A percentile compares a stretch with the other conserved stretches of the same genome.
Conservation (phyloP, 1,140 invertebrate genomes). For the Lordiphosa collinella region DNA sequence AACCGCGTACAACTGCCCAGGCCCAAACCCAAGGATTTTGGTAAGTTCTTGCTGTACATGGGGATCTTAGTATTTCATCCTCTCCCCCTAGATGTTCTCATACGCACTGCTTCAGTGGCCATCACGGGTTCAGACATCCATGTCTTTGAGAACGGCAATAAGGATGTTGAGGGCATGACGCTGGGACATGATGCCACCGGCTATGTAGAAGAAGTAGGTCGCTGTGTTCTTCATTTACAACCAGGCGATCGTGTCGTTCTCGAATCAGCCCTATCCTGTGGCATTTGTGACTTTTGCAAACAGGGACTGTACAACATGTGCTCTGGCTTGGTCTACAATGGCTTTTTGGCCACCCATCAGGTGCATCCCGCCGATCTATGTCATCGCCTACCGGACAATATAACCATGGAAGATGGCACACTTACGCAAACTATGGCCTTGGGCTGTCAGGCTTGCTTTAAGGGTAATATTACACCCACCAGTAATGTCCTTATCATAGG, state of each 20-base stretch:
- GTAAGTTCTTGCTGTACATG: conserved; percentile 17
- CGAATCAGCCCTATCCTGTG: conserved; percentile 64
- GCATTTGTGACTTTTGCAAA: conserved; percentile 65
- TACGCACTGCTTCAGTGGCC: conserved; percentile 45
- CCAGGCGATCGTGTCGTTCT: conserved; percentile 63
- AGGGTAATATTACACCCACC: conserved; percentile 46
- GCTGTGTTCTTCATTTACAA: conserved; percentile 43
- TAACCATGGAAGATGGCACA: conserved; percentile 53
- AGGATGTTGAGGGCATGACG: conserved; percentile 39
- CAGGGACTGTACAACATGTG: conserved; percentile 63
- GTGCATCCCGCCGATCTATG: conserved; percentile 66
- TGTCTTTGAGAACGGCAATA: conserved; percentile 55
- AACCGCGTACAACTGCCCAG: neutral
- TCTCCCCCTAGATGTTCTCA: conserved; percentile 47
- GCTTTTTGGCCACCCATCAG: conserved; percentile 54
- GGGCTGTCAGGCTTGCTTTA: conserved; percentile 67
- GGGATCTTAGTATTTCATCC: no score
- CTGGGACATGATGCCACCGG: conserved; percentile 69
- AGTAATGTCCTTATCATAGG: conserved; percentile 66
- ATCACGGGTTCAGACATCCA: conserved; percentile 65
- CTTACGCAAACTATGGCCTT: conserved; percentile 57
- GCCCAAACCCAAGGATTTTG: conserved; percentile 38
- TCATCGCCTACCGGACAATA: conserved; percentile 44
- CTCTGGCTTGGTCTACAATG: conserved; percentile 50
- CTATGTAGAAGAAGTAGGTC: conserved; percentile 48